Percentiles rank a stretch among this genome's conserved stretches.
Evolutionary conservation across 2,797 vertebrate genomes (phyloP).

Genomic region (Phrynocephalus guinanensis): DNA sequence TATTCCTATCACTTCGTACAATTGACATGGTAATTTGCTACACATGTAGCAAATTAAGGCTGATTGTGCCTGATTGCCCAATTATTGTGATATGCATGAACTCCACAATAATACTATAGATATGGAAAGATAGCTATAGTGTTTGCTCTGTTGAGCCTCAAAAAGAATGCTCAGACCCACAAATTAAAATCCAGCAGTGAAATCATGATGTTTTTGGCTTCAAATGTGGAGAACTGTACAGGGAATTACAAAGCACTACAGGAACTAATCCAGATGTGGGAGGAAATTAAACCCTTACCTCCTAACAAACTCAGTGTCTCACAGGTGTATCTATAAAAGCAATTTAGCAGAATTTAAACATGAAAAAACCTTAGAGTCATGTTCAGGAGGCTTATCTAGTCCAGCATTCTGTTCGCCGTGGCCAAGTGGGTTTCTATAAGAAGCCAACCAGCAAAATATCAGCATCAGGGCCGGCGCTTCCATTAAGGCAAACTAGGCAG

Average conservation of each 20-base stretch:
- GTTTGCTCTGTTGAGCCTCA: slow-evolving; percentile 59
- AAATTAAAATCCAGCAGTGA: slow-evolving; percentile 69
- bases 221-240: slow-evolving; percentile 59
- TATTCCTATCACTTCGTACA: slow-evolving; percentile 60
- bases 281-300: slow-evolving; percentile 55
- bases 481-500: no score
- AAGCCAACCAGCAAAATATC: background rate
- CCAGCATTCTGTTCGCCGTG: background rate
- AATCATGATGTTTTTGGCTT: slow-evolving; percentile 69
- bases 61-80: slow-evolving; percentile 75
- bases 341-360: slow-evolving; percentile 10
- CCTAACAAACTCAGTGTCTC: slow-evolving; percentile 30
- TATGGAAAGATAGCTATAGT: slow-evolving; percentile 59
- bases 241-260: slow-evolving; percentile 62
- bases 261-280: slow-evolving; percentile 52
- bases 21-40: slow-evolving; percentile 63
- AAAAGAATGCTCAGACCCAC: slow-evolving; percentile 45
- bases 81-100: slow-evolving; percentile 71
- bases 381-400: background rate
- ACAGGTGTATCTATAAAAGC: slow-evolving; percentile 27
- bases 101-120: slow-evolving; percentile 64
- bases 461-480: background rate
- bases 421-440: background rate
- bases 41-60: slow-evolving; percentile 48
- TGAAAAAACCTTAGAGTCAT: background rate